Percentiles rank a stretch among this genome's conserved stretches.
Conservation (phyloP, 2,113 vertebrate species). For the Carettochelys insculpta region DNA sequence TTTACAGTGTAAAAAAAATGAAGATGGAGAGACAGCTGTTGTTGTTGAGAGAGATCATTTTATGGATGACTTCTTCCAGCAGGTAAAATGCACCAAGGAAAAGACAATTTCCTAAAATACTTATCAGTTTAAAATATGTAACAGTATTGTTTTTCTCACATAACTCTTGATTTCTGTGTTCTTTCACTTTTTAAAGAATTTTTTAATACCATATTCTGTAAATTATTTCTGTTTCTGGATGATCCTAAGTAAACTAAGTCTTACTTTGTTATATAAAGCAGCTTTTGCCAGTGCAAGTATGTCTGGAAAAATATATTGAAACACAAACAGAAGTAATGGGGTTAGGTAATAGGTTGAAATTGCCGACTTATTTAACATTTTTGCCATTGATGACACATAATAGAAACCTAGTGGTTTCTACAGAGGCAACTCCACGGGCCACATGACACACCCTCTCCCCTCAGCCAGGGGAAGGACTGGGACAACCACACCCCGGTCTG, state of each 20-base stretch:
- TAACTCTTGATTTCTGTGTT: neutral
- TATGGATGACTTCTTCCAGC: constrained; percentile 94
- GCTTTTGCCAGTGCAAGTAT: too few relatives aligned
- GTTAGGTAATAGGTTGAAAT: too few relatives aligned
- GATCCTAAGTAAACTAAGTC: neutral
- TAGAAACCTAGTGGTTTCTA: too few relatives aligned
- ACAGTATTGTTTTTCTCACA: neutral
- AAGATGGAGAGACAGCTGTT: constrained; percentile 83
- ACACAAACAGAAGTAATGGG: too few relatives aligned
- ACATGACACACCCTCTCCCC: too few relatives aligned
- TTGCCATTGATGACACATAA: too few relatives aligned
- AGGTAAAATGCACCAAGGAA: constrained; percentile 73
- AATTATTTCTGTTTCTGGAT: neutral
- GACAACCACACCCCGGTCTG: too few relatives aligned
- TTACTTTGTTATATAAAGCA: neutral
- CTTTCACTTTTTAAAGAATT: neutral
- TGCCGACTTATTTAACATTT: too few relatives aligned
- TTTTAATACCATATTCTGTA: neutral
- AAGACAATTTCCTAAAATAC: neutral
- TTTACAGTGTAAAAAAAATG: constrained; percentile 77
- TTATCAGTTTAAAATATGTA: accelerated
- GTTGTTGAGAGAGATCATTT: constrained; percentile 86
- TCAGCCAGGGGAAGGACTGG: too few relatives aligned
- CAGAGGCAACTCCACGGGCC: too few relatives aligned
- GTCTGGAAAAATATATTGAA: too few relatives aligned